A percentile compares a stretch with the other conserved stretches of the same genome.
These are phyloP conservation scores for Sminthurides aquaticus DNA, from an alignment of 2,888 invertebrate genomes.

Conservation along the genomic window DNA sequence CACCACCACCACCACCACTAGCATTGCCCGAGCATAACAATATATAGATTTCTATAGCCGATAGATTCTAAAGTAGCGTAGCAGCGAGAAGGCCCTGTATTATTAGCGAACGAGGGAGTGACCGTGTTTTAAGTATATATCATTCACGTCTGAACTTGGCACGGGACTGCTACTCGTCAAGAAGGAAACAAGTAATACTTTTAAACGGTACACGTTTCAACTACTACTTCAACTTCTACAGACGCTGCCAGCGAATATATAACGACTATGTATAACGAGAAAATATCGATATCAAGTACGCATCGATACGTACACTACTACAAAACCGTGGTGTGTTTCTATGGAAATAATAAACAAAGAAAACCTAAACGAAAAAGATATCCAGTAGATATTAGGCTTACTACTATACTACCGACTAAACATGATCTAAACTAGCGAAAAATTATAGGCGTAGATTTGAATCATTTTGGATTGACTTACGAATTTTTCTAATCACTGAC, in stretches of 20 bases:
- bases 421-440: not conserved
- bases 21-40: not conserved
- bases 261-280: not conserved
- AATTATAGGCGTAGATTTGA: not conserved
- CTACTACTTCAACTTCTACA: not conserved
- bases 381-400: too few species aligned
- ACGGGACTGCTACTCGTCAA: not conserved
- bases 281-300: too few species aligned
- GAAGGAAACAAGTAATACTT: too few species aligned
- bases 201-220: not conserved
- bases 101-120: not conserved
- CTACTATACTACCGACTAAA: too few species aligned
- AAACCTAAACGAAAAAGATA: too few species aligned
- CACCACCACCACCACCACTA: too few species aligned
- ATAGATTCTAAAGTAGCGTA: too few species aligned
- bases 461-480: too few species aligned
- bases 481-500: slow-evolving; percentile 23
- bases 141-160: not conserved
- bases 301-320: too few species aligned
- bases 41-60: not conserved
- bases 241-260: not conserved
- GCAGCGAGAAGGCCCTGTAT: too few species aligned
- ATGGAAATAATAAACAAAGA: too few species aligned
- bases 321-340: too few species aligned
- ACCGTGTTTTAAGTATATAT: not conserved